Evolutionary conservation across 2,888 invertebrate genomes (phyloP), one percentile per base, ranked within the genome.

Genomic region (Nemurella pictetii): DNA sequence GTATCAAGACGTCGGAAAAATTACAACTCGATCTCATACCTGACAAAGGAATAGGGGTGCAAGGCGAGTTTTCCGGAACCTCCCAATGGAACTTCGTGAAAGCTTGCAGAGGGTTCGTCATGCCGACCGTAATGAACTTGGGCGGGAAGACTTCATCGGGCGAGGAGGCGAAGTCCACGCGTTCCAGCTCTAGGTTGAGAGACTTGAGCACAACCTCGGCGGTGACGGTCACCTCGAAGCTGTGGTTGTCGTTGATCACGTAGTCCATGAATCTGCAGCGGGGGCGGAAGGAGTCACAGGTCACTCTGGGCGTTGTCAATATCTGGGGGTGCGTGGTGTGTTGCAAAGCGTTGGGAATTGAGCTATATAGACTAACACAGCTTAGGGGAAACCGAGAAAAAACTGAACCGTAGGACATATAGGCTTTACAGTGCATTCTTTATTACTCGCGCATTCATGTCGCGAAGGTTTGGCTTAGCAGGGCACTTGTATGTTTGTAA

Each of bases 71-170:
- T 20, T 90, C 88, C 0, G 92, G 92, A 80, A 93, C 89, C 36
- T 92, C 89, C 88, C 93, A 92, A 82, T 90, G 88, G 89, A 92
- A 93, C 3, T 89, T 87, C 0, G 92, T 92, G 78, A 91, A 89
- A 88, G 92, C 92, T 86, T 92, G 91, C 0, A 93, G 91, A 26
- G 91, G 91, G 88, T 93, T 93, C 87, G 90, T 91, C 55, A 93
- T 87, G 87, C 91, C 91, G 0, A 93, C 83, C 5, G 84, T 25
- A 25, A 85, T 5, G 73, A 77, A 84, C 32, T 74, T 35, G 15
- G 26, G 84, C 29, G 7, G 86, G 83, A 4, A 84, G 85, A 15
- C 90, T 87, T 90, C 92, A 87, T 91, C 91, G 88, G 90, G 90
- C 83, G 91, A 89, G 0, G 88, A 88, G 27, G 88, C 87, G 27